Percentiles rank a stretch among this genome's conserved stretches.
phyloP scores from a whole-genome alignment of 2,113 vertebrate species.

The Noctilio leporinus region DNA sequence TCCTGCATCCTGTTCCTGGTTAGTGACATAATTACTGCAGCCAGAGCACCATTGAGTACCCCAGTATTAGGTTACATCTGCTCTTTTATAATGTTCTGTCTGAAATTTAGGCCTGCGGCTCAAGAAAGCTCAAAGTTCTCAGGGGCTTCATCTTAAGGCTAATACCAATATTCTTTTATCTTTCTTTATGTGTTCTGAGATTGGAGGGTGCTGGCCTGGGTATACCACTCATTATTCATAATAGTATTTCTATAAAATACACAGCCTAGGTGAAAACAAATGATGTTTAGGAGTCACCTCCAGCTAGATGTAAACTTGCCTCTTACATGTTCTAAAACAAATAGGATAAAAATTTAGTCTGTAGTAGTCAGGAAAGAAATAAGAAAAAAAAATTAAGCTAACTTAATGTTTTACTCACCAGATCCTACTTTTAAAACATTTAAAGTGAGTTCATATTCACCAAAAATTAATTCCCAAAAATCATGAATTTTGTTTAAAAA shows the following conservation, averaged over 20 bases:
- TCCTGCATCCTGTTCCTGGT: neutral
- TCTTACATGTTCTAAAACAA: neutral
- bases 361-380: neutral
- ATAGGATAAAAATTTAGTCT: neutral
- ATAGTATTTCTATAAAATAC: neutral
- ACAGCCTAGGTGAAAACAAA: neutral
- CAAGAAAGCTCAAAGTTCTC: neutral
- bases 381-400: neutral
- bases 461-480: neutral
- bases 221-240: neutral
- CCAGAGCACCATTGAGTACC: neutral
- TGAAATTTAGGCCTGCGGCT: neutral
- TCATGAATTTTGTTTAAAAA: neutral
- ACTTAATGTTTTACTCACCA: neutral
- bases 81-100: neutral
- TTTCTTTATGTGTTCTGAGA: neutral
- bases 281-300: neutral
- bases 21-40: neutral
- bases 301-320: neutral
- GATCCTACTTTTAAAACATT: neutral
- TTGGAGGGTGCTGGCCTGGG: neutral
- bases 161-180: neutral
- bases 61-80: neutral
- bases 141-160: neutral
- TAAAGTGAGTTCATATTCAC: neutral